Evolutionary conservation across 1,140 invertebrate genomes (phyloP).

Genomic region (Diorhabda carinulata): DNA sequence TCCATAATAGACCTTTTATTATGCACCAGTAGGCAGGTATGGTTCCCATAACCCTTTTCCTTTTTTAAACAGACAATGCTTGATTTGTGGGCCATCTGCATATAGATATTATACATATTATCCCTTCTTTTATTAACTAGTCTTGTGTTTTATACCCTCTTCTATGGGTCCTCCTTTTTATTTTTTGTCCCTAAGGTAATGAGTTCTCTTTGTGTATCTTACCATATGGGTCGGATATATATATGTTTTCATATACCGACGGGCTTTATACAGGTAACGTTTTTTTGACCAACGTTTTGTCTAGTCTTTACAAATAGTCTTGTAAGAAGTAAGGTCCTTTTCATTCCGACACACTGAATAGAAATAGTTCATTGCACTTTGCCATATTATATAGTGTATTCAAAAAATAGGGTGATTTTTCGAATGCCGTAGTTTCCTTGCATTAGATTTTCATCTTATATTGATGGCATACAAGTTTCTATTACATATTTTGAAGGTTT

Average conservation of each 20-base stretch:
- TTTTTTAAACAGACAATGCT: constrained; percentile 35
- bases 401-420: no score
- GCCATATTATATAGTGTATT: no score
- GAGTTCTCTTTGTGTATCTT: constrained; percentile 29
- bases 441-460: no score
- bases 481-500: no score
- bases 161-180: constrained; percentile 4
- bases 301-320: background rate
- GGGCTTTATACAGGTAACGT: constrained; percentile 12
- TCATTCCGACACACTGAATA: no score
- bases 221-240: constrained; percentile 7
- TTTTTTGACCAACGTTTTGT: constrained; percentile 7
- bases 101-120: constrained; percentile 27
- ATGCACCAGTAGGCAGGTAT: constrained; percentile 43
- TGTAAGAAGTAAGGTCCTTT: no score
- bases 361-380: no score
- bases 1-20: constrained; percentile 34
- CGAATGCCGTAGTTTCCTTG: no score
- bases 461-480: no score
- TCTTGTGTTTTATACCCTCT: constrained; percentile 16
- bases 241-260: background rate
- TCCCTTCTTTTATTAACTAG: constrained; percentile 15
- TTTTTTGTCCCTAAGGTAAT: constrained; percentile 28
- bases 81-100: constrained; percentile 43
- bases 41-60: constrained; percentile 33